These are phyloP conservation scores for Drosophila setosimentum DNA, from an alignment of 2,888 invertebrate species.

Conservation along the genomic window DNA sequence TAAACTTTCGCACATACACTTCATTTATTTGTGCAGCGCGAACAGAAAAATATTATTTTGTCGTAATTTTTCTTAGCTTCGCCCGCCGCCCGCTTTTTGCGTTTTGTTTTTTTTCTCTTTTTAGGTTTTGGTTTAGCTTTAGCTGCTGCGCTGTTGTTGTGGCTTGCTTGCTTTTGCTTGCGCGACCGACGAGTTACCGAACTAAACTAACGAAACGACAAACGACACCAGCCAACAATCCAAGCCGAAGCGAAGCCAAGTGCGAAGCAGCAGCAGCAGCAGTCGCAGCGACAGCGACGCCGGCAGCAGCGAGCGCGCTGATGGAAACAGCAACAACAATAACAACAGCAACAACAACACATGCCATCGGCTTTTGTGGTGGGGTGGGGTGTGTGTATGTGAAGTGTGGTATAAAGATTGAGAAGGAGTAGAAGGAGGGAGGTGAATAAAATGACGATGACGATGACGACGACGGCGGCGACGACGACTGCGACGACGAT, in stretches of 20 bases:
- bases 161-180: conserved; percentile 74
- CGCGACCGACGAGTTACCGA: conserved; percentile 83
- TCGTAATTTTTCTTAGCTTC: conserved; percentile 58
- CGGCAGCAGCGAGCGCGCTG: conserved; percentile 50
- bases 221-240: conserved; percentile 62
- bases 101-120: conserved; percentile 14
- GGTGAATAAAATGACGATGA: conserved; percentile 44
- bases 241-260: conserved; percentile 69
- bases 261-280: conserved; percentile 53
- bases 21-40: conserved; percentile 53
- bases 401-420: conserved; percentile 24
- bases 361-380: conserved; percentile 45
- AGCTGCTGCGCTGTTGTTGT: conserved; percentile 22
- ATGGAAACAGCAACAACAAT: conserved; percentile 55
- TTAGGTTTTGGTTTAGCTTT: conserved; percentile 22
- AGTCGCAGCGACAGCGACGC: conserved; percentile 41
- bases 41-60: conserved; percentile 47
- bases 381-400: conserved; percentile 39
- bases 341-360: conserved; percentile 40
- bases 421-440: conserved; percentile 1
- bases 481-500: conserved; percentile 59
- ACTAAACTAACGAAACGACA: conserved; percentile 81
- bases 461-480: conserved; percentile 21
- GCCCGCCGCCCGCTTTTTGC: conserved; percentile 46
- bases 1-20: conserved; percentile 28